A percentile compares a stretch with the other conserved stretches of the same genome.
Conservation (phyloP, 2,888 invertebrate genomes). For the Cephus runcator region DNA sequence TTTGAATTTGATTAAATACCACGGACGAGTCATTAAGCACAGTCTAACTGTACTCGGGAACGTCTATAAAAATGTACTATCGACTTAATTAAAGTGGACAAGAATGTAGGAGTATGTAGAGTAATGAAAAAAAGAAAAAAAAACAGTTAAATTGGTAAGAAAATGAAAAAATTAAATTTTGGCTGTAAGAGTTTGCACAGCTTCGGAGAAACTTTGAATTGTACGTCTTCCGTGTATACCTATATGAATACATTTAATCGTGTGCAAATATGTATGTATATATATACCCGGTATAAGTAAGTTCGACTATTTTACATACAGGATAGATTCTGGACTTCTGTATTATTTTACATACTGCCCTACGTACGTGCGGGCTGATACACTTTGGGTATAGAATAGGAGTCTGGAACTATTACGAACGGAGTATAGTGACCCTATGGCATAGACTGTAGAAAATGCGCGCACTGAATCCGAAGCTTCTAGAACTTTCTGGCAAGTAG, state of each 20-base stretch:
- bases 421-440: background rate
- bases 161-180: background rate
- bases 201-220: background rate
- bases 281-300: background rate
- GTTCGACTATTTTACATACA: background rate
- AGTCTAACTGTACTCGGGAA: background rate
- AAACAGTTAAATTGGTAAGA: slow-evolving; percentile 21
- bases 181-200: background rate
- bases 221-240: background rate
- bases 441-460: background rate
- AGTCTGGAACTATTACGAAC: background rate
- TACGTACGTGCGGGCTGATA: background rate
- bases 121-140: slow-evolving; percentile 22
- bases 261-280: too few species aligned
- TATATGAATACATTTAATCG: background rate
- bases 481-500: slow-evolving; percentile 34
- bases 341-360: background rate
- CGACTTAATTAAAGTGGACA: too few species aligned
- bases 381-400: background rate
- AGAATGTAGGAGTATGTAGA: background rate
- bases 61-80: background rate
- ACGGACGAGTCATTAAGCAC: background rate
- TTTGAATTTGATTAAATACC: background rate
- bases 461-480: background rate
- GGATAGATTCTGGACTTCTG: too few species aligned